Conservation (phyloP, 2,797 vertebrate genomes). For the Pangasius larnaudii region DNA sequence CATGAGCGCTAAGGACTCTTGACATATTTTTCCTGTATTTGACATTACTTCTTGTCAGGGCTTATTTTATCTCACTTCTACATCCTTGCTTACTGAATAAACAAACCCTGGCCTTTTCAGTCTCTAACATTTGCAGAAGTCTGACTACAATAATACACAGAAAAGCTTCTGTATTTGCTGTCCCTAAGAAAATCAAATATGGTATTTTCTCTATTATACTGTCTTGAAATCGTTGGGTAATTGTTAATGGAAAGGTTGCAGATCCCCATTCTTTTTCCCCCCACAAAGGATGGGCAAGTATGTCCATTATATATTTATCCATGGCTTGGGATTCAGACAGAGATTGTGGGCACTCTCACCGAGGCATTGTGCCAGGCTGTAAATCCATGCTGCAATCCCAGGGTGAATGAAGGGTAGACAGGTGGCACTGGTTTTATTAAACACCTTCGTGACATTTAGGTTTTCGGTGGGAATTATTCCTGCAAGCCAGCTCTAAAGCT, state of each 20-base stretch:
- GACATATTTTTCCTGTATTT: constrained; percentile 15
- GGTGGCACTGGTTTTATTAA: not conserved
- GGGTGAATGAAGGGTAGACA: not conserved
- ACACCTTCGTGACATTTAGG: not conserved
- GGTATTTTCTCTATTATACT: not conserved
- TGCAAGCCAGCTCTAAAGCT: not conserved
- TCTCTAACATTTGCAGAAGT: constrained; percentile 19
- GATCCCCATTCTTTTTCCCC: not conserved
- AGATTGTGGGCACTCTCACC: not conserved
- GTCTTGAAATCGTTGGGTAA: not conserved
- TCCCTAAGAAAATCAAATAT: constrained; percentile 11
- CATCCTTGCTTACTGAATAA: constrained; percentile 1
- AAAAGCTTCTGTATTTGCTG: not conserved
- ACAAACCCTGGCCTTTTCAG: constrained; percentile 8
- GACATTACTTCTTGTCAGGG: not conserved
- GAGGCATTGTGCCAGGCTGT: constrained; percentile 2
- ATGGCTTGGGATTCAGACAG: not conserved
- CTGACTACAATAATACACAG: not conserved
- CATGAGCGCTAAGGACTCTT: not conserved
- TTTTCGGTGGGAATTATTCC: not conserved
- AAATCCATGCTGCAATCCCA: constrained; percentile 9
- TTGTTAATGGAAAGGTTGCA: not conserved
- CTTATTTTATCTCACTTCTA: not conserved
- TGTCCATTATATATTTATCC: not conserved
- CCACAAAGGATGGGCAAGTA: not conserved